A percentile compares a stretch with the other conserved stretches of the same genome.
Conservation (phyloP, 2,797 vertebrate genomes). For the Chaetophractus vellerosus region DNA sequence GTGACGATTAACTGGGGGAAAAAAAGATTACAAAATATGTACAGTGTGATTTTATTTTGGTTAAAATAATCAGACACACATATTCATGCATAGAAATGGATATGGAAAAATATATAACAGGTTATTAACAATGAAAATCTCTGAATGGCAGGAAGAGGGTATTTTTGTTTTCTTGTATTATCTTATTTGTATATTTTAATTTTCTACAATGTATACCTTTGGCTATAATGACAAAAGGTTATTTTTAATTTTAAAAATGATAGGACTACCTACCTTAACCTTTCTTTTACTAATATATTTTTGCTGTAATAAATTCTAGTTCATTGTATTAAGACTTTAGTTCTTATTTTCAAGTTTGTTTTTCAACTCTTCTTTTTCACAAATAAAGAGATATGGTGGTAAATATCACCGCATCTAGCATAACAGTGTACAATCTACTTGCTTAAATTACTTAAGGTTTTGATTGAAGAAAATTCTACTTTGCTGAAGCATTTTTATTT, state of each 20-base stretch:
- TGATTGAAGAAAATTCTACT: constrained; percentile 23
- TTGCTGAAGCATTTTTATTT: constrained; percentile 57
- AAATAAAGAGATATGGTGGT: neutral
- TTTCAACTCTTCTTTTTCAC: constrained; percentile 58
- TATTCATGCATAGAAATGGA: neutral
- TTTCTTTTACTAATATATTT: constrained; percentile 51
- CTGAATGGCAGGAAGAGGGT: neutral
- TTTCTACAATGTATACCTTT: neutral
- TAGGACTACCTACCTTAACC: neutral
- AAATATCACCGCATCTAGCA: neutral
- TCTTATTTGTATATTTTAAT: constrained; percentile 9
- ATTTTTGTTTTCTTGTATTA: neutral
- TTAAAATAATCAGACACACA: neutral
- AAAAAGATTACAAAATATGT: neutral
- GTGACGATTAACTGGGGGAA: neutral
- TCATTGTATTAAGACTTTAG: neutral
- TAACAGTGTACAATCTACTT: neutral
- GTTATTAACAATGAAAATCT: neutral
- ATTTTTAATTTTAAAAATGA: constrained; percentile 31
- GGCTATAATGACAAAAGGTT: neutral
- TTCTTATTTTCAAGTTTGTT: constrained; percentile 59
- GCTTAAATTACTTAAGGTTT: constrained; percentile 63
- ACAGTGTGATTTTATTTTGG: neutral
- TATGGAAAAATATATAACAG: neutral
- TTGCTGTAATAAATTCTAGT: constrained; percentile 4